These are phyloP conservation scores for Manis pentadactyla DNA, from an alignment of 2,797 vertebrate genomes.

Conservation along the genomic window DNA sequence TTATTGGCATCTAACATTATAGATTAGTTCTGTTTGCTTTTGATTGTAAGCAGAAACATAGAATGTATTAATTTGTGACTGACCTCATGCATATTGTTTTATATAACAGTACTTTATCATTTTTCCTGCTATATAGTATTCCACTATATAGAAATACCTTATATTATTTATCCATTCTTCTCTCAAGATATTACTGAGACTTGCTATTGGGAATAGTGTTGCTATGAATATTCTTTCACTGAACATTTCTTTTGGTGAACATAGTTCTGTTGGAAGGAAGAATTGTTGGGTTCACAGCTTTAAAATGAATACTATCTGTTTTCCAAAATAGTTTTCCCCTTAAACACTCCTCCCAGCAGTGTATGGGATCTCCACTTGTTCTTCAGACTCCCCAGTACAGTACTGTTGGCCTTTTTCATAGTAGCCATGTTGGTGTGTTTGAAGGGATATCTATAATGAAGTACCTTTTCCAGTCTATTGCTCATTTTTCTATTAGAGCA, in stretches of 20 bases:
- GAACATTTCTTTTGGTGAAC: neutral
- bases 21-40: neutral
- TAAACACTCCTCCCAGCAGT: too few relatives aligned
- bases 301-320: neutral
- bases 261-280: neutral
- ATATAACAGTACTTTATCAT: neutral
- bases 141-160: neutral
- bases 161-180: neutral
- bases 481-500: neutral
- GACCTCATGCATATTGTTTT: neutral
- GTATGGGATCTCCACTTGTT: neutral
- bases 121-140: neutral
- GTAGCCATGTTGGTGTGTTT: neutral
- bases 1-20: neutral
- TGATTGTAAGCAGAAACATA: neutral
- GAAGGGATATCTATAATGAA: neutral
- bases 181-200: neutral
- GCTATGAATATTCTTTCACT: neutral
- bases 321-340: neutral
- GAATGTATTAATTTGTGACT: neutral
- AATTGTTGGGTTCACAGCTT: neutral
- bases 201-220: neutral
- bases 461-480: neutral
- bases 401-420: neutral
- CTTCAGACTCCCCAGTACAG: neutral